Evolutionary conservation across 2,888 invertebrate species (phyloP), one percentile per base, ranked within the genome.

Genomic region (Leptinotarsa peninsularis): DNA sequence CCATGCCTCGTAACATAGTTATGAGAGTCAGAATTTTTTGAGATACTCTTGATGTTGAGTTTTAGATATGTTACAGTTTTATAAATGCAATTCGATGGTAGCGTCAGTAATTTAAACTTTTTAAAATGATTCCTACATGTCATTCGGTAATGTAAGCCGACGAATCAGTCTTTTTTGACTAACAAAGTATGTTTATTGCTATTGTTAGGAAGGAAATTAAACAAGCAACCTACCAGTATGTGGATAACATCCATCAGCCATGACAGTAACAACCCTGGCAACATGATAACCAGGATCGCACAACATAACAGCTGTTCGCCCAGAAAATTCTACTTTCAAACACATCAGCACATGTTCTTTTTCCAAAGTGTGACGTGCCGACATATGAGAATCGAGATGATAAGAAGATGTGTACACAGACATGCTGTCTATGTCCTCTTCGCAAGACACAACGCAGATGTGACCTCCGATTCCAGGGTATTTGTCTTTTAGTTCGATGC

Each of bases 211-310:
- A 10, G 43, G 43, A 43, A 43, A 43, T 43, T 2, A 43, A 43
- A 13, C 43, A 43, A 10, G 43, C 43, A 10, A 43, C 68, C 23
- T 82, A 91, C 95, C 95, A 77, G 97, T 96, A 84, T 97, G 96
- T 17, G 97, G 97, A 88, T 95, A 96, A 67, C 91, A 90, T 78
- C 93, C 91, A 87, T 97, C 97, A 54, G 91, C 90, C 97, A 97
- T 97, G 71, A 96, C 93, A 27, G 96, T 95, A 77, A 97, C 92
- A 74, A 95, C 94, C 77, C 96, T 91, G 60, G 95, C 94, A 77
- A 97, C 94, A 88, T 97, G 97, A 89, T 97, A 97, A 21, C 97
- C 97, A 0, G 97, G 96, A 90, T 97, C 97, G 58, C 96, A 92
- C 27, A 97, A 91, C 89, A 97, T 89, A 69, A 95, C 90, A 49